phyloP scores from a whole-genome alignment of 2,113 vertebrate species.

The Hippocampus comes region DNA sequence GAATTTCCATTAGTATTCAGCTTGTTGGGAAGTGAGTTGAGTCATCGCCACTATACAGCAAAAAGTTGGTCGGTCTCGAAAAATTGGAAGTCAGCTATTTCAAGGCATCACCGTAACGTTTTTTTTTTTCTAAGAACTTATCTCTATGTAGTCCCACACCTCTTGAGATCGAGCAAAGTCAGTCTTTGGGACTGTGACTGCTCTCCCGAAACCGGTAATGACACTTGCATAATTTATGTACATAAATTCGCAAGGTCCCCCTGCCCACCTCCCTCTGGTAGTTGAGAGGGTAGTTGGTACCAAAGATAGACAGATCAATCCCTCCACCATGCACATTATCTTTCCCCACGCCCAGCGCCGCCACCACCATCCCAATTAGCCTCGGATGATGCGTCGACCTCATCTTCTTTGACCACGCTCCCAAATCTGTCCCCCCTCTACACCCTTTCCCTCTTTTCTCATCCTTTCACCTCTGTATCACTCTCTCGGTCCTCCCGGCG shows the following conservation, averaged over 20 bases:
- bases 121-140: neutral
- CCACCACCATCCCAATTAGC: constrained; percentile 52
- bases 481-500: constrained; percentile 3
- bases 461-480: neutral
- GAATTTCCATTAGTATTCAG: too few species aligned
- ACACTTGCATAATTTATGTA: neutral
- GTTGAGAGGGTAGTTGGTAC: constrained; percentile 35
- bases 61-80: too few species aligned
- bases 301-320: constrained; percentile 55
- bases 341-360: constrained; percentile 22
- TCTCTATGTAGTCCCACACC: neutral
- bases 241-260: neutral
- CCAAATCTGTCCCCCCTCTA: neutral
- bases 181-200: neutral
- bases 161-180: neutral
- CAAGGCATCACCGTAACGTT: neutral
- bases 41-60: too few species aligned
- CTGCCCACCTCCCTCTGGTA: neutral
- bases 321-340: constrained; percentile 22
- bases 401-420: constrained; percentile 22
- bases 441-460: constrained; percentile 16
- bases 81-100: neutral
- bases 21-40: too few species aligned
- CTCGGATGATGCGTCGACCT: constrained; percentile 37
- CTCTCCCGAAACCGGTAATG: neutral